These are phyloP conservation scores for Macroramphosus scolopax DNA, from an alignment of 2,797 vertebrate genomes.

Conservation along the genomic window DNA sequence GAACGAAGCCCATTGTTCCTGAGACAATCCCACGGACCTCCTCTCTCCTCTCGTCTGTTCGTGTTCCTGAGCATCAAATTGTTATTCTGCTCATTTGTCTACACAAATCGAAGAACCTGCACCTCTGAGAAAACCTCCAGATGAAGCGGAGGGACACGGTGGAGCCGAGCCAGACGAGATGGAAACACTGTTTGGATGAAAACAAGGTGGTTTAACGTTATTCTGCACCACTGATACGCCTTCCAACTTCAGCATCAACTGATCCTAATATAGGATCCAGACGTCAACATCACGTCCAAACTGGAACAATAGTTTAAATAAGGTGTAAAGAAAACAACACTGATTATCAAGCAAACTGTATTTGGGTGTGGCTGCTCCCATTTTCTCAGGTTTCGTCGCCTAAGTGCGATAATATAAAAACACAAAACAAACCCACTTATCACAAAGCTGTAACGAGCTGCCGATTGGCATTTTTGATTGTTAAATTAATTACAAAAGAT, in stretches of 20 bases:
- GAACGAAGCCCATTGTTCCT: too few relatives aligned
- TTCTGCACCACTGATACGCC: too few relatives aligned
- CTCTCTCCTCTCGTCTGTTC: neutral
- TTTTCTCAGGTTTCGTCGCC: too few relatives aligned
- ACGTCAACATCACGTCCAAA: too few relatives aligned
- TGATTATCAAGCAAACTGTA: too few relatives aligned
- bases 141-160: constrained; percentile 33
- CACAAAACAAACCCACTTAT: neutral
- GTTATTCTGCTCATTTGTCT: constrained; percentile 50
- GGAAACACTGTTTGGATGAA: constrained; percentile 14
- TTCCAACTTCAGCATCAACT: too few relatives aligned
- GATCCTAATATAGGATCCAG: too few relatives aligned
- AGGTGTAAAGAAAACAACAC: too few relatives aligned
- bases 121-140: constrained; percentile 40
- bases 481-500: constrained; percentile 16
- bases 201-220: constrained; percentile 2
- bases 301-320: too few relatives aligned
- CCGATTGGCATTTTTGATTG: constrained; percentile 3
- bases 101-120: constrained; percentile 43
- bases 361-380: neutral
- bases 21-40: too few relatives aligned
- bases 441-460: neutral
- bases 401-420: neutral
- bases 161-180: constrained; percentile 5
- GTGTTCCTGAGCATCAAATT: constrained; percentile 2